Evolutionary conservation across 2,797 vertebrate genomes (phyloP).

Genomic region (Tolypeutes matacus): DNA sequence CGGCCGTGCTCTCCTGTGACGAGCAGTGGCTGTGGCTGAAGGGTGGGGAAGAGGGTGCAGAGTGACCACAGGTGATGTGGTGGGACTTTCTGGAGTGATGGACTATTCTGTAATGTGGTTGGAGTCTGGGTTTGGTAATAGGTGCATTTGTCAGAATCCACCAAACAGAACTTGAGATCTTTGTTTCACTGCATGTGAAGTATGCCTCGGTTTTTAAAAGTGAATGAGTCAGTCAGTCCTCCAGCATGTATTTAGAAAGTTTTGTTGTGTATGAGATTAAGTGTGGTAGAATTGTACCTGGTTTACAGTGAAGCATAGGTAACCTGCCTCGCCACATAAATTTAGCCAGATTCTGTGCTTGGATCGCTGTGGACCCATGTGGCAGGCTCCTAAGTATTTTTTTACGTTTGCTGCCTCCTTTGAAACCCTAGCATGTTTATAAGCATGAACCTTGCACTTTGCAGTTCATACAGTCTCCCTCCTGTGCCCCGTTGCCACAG

Average conservation of each 20-base stretch:
- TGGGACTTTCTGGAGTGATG: not conserved
- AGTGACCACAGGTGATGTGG: fast-evolving
- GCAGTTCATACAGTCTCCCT: not conserved
- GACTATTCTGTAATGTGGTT: no score
- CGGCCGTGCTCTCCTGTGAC: no score
- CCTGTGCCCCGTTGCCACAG: fast-evolving
- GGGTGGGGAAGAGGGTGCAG: no score
- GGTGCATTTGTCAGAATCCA: not conserved
- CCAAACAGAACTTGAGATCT: fast-evolving
- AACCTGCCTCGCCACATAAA: not conserved
- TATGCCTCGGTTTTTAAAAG: not conserved
- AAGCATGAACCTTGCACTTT: no score
- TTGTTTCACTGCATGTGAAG: no score
- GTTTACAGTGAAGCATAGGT: not conserved
- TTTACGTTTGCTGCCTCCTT: not conserved
- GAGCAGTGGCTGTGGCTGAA: no score
- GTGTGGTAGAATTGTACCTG: not conserved
- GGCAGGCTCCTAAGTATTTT: not conserved
- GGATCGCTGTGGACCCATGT: no score
- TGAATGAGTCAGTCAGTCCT: not conserved
- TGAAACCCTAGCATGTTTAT: not conserved
- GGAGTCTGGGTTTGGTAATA: no score
- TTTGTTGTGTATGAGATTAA: not conserved
- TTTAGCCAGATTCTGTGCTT: not conserved
- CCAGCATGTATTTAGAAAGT: not conserved